Evolutionary conservation across 2,113 vertebrate species (phyloP), one percentile per base, ranked within the genome.

Genomic region (Origma solitaria): DNA sequence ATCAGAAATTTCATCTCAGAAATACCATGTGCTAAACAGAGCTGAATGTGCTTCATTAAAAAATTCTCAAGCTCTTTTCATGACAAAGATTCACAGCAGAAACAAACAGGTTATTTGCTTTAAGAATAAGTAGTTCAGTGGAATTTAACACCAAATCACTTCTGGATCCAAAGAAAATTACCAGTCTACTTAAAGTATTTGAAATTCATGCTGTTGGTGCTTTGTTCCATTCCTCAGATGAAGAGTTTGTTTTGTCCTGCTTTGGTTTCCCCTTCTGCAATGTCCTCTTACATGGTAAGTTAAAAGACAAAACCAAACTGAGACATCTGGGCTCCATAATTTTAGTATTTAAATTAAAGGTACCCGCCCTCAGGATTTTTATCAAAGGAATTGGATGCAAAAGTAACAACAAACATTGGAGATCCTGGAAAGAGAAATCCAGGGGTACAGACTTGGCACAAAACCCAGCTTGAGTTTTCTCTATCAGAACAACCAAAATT

Each of bases 231-330:
- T 76, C 28, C 23, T 19, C 22, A 38, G 30, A 35, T 17, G 19
- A 70, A 30, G 17, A 37, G 19, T 25, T 66, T 70, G 64, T 58
- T 58, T 45, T 30, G 45, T n/a, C 31, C 72, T 85, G 35, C 35
- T 92, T 80, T 88, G 40, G 40, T 47, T 60, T 80, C 31, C 22
- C 42, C 72, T 69, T 57, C 64, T 60, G 16, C 13, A 30, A 9
- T 3, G 15, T 13, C 21, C 21, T 86, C 75, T 85, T 40, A 49
- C 8, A 15, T 7, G 14, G 0, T 11, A 69, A 73, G 4, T 0
- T 73, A 47, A 68, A 92, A 77, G 6, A 61, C 40, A 61, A 51
- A 76, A 64, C 22, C 33, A 25, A 50, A 90, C 15, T 5, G 3
- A 70, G 62, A 75, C 47, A 73, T 28, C 22, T 56, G n/a, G 11